Conservation (phyloP, 2,888 invertebrate species). For the Tetragonisca angustula region DNA sequence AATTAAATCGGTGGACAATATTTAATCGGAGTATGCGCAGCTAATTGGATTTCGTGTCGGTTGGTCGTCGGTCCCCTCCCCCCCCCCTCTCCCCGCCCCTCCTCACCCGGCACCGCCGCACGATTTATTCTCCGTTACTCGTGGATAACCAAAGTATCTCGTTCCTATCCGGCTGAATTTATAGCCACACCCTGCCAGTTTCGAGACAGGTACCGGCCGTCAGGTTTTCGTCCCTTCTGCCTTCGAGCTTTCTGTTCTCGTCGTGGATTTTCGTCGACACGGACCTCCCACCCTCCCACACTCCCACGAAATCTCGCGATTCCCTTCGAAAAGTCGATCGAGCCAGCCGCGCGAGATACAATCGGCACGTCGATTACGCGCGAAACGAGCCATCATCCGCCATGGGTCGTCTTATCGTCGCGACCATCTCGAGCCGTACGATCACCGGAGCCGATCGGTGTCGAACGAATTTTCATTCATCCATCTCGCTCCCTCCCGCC, state of each 20-base stretch:
- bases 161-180: slow-evolving; percentile 59
- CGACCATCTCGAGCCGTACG: not conserved
- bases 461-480: slow-evolving; percentile 37
- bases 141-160: slow-evolving; percentile 57
- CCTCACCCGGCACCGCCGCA: not conserved
- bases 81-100: too few relatives aligned
- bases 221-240: not conserved
- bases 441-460: not conserved
- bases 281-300: too few relatives aligned
- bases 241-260: slow-evolving; percentile 5
- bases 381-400: not conserved
- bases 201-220: slow-evolving; percentile 53
- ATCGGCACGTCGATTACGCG: slow-evolving; percentile 8
- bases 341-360: not conserved
- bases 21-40: slow-evolving; percentile 47
- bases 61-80: slow-evolving; percentile 10
- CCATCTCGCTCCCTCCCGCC: not conserved
- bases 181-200: slow-evolving; percentile 56
- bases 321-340: not conserved
- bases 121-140: slow-evolving; percentile 49
- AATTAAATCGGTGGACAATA: slow-evolving; percentile 51
- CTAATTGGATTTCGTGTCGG: slow-evolving; percentile 57
- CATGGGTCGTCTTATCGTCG: slow-evolving; percentile 3
- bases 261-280: slow-evolving; percentile 1
- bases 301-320: not conserved